These are phyloP conservation scores for Ormyrus pomaceus DNA, from an alignment of 2,888 invertebrate species.

Conservation along the genomic window DNA sequence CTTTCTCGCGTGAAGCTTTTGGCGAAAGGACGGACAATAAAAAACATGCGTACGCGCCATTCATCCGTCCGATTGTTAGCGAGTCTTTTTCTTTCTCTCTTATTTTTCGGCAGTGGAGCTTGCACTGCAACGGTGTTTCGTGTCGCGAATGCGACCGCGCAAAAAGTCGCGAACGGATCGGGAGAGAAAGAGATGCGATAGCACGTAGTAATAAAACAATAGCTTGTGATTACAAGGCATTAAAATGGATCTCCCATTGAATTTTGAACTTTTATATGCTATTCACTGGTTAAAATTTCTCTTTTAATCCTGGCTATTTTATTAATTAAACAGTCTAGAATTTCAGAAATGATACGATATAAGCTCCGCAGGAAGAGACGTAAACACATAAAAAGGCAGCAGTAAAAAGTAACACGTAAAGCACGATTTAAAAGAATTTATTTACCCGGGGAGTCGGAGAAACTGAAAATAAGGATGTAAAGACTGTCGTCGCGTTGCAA, in stretches of 20 bases:
- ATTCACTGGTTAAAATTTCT: no score
- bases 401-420: neutral
- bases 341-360: no score
- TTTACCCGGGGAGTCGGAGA: neutral
- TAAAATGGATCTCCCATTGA: no score
- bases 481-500: neutral
- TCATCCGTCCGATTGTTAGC: conserved; percentile 52
- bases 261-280: no score
- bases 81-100: conserved; percentile 23
- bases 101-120: neutral
- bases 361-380: no score
- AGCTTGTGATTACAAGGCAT: no score
- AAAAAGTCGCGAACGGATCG: neutral
- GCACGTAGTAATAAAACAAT: neutral
- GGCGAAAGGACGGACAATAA: neutral
- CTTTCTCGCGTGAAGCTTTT: conserved; percentile 12
- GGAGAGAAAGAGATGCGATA: neutral
- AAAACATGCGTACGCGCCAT: conserved; percentile 17
- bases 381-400: no score
- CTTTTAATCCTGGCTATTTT: no score
- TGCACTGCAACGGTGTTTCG: conserved; percentile 4
- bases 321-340: no score
- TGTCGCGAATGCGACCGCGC: neutral
- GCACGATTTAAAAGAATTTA: neutral
- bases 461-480: conserved; percentile 3